Evolutionary conservation across 2,113 vertebrate species (phyloP).

Genomic region (Dryoscopus gambensis): DNA sequence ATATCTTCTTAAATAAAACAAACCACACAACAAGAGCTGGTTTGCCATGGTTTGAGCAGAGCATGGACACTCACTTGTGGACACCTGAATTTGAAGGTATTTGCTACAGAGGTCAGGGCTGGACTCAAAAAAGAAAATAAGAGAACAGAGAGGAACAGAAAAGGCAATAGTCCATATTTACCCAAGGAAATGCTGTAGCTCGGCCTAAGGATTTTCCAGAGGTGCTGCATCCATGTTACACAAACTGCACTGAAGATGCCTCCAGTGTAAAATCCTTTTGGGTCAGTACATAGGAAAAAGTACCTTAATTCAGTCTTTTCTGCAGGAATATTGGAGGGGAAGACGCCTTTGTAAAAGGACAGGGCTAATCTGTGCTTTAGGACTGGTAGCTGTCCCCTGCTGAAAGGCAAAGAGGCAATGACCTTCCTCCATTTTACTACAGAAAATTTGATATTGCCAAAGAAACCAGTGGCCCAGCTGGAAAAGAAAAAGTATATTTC

Average conservation of each 20-base stretch:
- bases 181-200: not conserved
- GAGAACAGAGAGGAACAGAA: not conserved
- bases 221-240: not conserved
- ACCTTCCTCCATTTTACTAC: not conserved
- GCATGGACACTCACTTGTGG: too few relatives aligned
- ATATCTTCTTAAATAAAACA: not conserved
- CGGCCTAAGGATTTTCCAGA: not conserved
- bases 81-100: not conserved
- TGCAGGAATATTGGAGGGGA: not conserved
- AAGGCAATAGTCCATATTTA: not conserved
- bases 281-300: not conserved
- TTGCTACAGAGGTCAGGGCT: not conserved
- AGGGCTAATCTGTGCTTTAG: not conserved
- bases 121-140: not conserved
- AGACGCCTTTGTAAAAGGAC: not conserved
- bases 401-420: not conserved
- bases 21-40: not conserved
- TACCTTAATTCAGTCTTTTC: not conserved
- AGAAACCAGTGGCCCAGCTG: not conserved
- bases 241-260: not conserved
- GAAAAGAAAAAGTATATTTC: not conserved
- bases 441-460: not conserved
- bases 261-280: not conserved
- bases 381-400: not conserved
- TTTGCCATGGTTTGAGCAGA: not conserved